Base-by-base conservation (phyloP, 2,113 vertebrate genomes). In the Xiphophorus couchianus region DNA sequence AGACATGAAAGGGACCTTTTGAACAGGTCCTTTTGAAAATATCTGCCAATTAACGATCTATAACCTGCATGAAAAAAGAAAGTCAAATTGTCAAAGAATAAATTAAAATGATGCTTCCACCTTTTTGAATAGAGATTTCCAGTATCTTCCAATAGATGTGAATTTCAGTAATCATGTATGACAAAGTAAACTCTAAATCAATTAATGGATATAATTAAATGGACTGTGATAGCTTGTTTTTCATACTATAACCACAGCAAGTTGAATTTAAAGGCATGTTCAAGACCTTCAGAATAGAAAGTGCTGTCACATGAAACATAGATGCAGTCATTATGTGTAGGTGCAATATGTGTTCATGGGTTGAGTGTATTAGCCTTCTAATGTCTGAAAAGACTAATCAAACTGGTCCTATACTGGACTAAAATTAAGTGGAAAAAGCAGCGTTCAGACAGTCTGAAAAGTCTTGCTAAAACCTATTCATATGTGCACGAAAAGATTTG, bases 211-310 rank as follows among this genome's bases (percentile, higher is more conserved):
- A 58, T 61, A 75, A 72, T 84, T 75, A 84, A 79, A 81, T 65
- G 74, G 77, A n/a, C 35, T 83, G 66, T 80, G 70, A 81, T 80
- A 66, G 48, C 42, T 66, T 71, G 73, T 77, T 78, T 85, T 88
- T 85, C 82, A 84, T 73, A 37, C 37, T 48, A 78, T 79, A 73
- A 86, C 73, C 61, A 81, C 82, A 84, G 83, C 8, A 77, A 58
- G 64, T 82, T 61, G 33, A 62, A 15, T 80, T 80, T 69, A 85
- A 84, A 81, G 79, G 74, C 73, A 85, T 74, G 71, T 69, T 67
- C 62, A 66, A 77, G 68, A 69, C 64, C 67, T 82, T 66, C 81
- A 84, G 80, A 85, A 70, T 67, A 48, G 39, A 71, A 25, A 76
- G 27, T 70, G 63, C 77, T 62, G 71, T 81, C 35, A 74, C 42